These are phyloP conservation scores for Ceratitis capitata DNA, from an alignment of 1,140 invertebrate species.

Conservation along the genomic window DNA sequence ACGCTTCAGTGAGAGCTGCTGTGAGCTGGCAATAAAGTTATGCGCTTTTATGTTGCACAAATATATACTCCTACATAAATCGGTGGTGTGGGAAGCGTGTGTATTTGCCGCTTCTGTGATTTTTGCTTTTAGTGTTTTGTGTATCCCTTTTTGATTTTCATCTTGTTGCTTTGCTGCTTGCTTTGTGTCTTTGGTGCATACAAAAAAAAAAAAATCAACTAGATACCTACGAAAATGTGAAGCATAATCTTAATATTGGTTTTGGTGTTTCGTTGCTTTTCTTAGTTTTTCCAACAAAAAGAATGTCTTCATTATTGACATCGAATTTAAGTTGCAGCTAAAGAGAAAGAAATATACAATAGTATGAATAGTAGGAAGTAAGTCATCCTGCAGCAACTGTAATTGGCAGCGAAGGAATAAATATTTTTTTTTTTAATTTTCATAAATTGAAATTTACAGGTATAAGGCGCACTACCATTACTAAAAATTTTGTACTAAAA, in stretches of 20 bases:
- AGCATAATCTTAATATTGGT: not conserved
- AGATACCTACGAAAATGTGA: not conserved
- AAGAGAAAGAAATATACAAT: not conserved
- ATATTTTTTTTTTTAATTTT: too few relatives aligned
- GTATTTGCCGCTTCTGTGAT: not conserved
- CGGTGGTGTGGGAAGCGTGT: not conserved
- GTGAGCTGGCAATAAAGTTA: not conserved
- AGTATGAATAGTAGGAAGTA: not conserved
- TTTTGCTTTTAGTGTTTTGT: not conserved
- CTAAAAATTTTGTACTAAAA: not conserved
- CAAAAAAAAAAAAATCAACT: too few relatives aligned
- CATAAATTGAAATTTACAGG: not conserved
- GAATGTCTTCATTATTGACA: conserved; percentile 11
- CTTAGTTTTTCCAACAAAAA: not conserved
- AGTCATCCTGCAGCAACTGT: not conserved
- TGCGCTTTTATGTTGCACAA: not conserved
- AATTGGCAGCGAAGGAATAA: not conserved
- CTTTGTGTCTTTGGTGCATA: not conserved
- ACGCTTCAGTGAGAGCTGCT: not conserved
- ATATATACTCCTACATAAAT: too few relatives aligned
- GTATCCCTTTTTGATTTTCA: not conserved
- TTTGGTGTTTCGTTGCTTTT: not conserved
- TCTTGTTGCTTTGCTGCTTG: not conserved
- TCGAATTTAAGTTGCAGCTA: not conserved
- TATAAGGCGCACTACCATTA: too few relatives aligned